These are phyloP conservation scores for Apostichopus californicus DNA, from an alignment of 35 echinoderm and acorn worm species.

Conservation along the genomic window DNA sequence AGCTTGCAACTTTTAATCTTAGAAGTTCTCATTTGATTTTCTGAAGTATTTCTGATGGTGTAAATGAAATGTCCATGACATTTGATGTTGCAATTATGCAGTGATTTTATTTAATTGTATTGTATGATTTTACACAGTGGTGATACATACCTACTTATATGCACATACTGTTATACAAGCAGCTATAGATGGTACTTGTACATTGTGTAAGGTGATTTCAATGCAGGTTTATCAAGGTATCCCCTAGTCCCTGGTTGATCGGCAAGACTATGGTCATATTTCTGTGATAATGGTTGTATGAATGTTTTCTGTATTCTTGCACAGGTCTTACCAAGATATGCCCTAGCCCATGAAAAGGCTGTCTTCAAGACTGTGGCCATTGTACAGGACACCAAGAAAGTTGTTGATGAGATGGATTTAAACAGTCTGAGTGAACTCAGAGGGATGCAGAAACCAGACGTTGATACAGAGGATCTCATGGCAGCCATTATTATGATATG, in stretches of 20 bases:
- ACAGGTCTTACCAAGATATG: slow-evolving; percentile 86
- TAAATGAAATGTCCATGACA: too few species aligned
- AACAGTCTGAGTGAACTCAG: slow-evolving; percentile 86
- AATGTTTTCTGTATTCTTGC: neutral
- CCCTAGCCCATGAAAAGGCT: slow-evolving; percentile 92
- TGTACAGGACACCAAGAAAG: slow-evolving; percentile 94
- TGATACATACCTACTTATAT: too few species aligned
- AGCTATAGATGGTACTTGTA: too few species aligned
- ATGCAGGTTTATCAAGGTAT: neutral
- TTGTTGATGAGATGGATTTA: slow-evolving; percentile 84
- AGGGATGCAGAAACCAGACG: slow-evolving; percentile 98
- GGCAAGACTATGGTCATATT: neutral
- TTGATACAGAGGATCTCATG: slow-evolving; percentile 95
- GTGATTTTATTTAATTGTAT: too few species aligned
- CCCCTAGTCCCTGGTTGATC: neutral
- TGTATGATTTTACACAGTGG: too few species aligned
- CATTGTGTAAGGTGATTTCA: too few species aligned
- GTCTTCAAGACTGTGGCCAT: slow-evolving; percentile 92
- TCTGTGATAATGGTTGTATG: neutral
- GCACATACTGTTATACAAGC: too few species aligned
- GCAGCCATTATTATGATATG: slow-evolving; percentile 93
- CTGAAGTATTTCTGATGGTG: too few species aligned
- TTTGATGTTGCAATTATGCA: too few species aligned
- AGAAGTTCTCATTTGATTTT: too few species aligned
- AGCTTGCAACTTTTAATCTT: too few species aligned